These are phyloP conservation scores for Heliconius cydno DNA, from an alignment of 2,888 invertebrate genomes.

Conservation along the genomic window DNA sequence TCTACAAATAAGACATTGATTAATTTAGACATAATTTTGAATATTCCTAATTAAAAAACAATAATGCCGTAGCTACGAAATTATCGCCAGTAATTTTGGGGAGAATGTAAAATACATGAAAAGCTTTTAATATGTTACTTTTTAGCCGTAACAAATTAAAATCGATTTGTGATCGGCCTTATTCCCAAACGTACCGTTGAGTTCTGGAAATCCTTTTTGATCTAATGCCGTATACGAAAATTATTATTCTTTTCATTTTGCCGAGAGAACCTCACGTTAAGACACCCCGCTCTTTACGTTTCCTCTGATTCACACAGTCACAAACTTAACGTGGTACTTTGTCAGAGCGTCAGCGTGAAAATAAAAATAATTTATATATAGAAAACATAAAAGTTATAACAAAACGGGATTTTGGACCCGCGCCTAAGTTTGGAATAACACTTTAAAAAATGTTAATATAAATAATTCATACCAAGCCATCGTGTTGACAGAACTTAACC, in stretches of 20 bases:
- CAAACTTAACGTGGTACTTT: too few relatives aligned
- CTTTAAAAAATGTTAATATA: too few relatives aligned
- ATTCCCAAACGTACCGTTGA: conserved; percentile 16
- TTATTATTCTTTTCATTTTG: neutral
- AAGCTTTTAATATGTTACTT: conserved; percentile 6
- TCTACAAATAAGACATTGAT: neutral
- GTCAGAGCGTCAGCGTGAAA: too few relatives aligned
- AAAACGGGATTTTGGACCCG: too few relatives aligned
- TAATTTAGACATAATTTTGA: neutral
- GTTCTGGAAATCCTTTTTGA: neutral
- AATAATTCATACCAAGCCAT: too few relatives aligned
- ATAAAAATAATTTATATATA: too few relatives aligned
- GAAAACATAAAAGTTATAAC: too few relatives aligned
- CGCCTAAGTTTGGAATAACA: too few relatives aligned
- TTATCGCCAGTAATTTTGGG: neutral
- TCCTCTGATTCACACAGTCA: neutral
- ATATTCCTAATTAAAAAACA: neutral
- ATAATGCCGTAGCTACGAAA: neutral
- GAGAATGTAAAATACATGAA: neutral
- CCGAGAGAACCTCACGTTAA: neutral
- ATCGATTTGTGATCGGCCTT: conserved; percentile 8
- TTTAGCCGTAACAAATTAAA: conserved; percentile 8
- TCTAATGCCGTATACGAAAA: neutral
- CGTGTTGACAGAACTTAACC: too few relatives aligned
- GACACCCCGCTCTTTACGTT: neutral